Evolutionary conservation across 2,888 invertebrate genomes (phyloP).

Genomic region (Caradrina clavipalpis): DNA sequence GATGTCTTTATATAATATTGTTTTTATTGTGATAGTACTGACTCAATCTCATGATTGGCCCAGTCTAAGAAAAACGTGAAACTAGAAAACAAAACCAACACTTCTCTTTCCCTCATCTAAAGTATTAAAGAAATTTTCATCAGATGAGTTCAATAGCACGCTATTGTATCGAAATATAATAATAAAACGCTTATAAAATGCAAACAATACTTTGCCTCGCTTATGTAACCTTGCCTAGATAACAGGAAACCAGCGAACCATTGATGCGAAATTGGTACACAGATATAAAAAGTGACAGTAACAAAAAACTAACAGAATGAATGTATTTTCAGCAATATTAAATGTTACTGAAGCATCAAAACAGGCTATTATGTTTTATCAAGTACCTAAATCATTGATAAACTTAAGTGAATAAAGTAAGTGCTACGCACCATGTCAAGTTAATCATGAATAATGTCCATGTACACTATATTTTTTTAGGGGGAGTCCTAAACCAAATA

Average conservation of each 20-base stretch:
- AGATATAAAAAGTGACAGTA: conserved; percentile 24
- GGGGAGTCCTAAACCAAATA: no score
- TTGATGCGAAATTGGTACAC: conserved; percentile 43
- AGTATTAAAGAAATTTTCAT: neutral
- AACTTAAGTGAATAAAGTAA: conserved; percentile 23
- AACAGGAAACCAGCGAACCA: conserved; percentile 52
- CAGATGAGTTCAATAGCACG: conserved; percentile 6
- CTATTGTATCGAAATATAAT: neutral
- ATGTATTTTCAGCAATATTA: conserved; percentile 3
- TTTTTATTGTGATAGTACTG: neutral
- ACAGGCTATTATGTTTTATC: conserved; percentile 1
- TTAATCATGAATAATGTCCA: neutral
- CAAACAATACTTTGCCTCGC: conserved; percentile 39
- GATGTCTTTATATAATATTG: conserved; percentile 10
- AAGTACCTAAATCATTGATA: conserved; percentile 19
- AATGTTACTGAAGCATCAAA: neutral
- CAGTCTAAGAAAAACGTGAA: neutral
- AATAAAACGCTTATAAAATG: conserved; percentile 5
- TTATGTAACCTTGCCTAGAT: conserved; percentile 48
- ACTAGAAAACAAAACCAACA: neutral
- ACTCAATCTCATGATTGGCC: neutral
- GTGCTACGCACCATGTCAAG: conserved; percentile 3
- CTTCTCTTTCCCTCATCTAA: neutral
- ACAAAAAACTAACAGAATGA: conserved; percentile 15
- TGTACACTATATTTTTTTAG: no score